Evolutionary conservation across 64 coral and sea anemone genomes (phyloP).

Genomic region (Pachyseris speciosa): DNA sequence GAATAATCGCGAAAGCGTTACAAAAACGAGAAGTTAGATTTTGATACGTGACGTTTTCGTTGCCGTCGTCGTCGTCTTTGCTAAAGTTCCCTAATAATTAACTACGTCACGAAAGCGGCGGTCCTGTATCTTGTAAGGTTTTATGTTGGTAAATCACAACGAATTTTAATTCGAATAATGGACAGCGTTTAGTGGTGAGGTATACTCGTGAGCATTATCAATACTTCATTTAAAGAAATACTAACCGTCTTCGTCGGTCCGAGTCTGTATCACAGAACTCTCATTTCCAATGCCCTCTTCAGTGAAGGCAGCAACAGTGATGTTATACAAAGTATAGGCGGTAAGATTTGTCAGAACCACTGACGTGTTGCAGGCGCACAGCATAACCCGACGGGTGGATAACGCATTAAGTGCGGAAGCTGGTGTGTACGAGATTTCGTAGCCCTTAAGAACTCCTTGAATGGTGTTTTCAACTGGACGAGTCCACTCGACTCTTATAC

Average conservation of each 20-base stretch:
- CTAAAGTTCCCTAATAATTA: too few species aligned
- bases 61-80: too few species aligned
- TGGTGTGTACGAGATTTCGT: slow-evolving; percentile 1
- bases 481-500: slow-evolving; percentile 43
- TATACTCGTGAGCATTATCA: too few species aligned
- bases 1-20: too few species aligned
- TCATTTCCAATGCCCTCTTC: slow-evolving; percentile 31
- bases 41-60: too few species aligned
- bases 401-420: not conserved
- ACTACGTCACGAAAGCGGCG: too few species aligned
- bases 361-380: slow-evolving; percentile 2
- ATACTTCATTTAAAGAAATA: not conserved
- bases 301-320: slow-evolving; percentile 65
- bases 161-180: too few species aligned
- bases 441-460: slow-evolving; percentile 61
- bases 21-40: too few species aligned
- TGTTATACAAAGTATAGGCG: not conserved
- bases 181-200: too few species aligned
- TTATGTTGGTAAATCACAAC: too few species aligned
- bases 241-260: slow-evolving; percentile 3
- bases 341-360: not conserved
- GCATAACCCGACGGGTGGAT: not conserved
- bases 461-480: not conserved
- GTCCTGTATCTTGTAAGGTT: too few species aligned
- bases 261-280: not conserved